These are phyloP conservation scores for Lipophrys pholis DNA, from an alignment of 2,113 vertebrate species.

Conservation along the genomic window DNA sequence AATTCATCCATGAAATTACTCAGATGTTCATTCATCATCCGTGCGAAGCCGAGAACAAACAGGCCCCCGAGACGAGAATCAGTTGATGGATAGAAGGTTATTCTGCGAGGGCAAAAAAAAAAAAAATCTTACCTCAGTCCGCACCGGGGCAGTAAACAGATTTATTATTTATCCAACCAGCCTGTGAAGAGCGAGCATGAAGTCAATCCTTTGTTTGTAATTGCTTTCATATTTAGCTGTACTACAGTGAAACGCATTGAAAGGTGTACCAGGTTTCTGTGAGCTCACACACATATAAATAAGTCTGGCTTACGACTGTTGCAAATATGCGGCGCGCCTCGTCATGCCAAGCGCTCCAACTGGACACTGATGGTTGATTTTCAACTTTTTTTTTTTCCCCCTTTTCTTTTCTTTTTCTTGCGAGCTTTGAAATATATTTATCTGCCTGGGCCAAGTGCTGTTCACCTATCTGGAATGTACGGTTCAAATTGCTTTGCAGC, in stretches of 20 bases:
- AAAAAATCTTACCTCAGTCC: slow-evolving; percentile 64
- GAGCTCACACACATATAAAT: slow-evolving; percentile 79
- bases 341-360: slow-evolving; percentile 74
- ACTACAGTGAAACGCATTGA: slow-evolving; percentile 70
- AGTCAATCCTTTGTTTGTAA: slow-evolving; percentile 73
- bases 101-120: slow-evolving; percentile 44
- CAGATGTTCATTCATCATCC: slow-evolving; percentile 80
- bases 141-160: slow-evolving; percentile 64
- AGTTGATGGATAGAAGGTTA: slow-evolving; percentile 72
- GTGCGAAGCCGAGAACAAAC: slow-evolving; percentile 54
- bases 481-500: slow-evolving; percentile 77
- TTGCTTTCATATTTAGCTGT: slow-evolving; percentile 78
- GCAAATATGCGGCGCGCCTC: slow-evolving; percentile 64
- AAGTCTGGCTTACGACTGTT: slow-evolving; percentile 74
- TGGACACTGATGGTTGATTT: slow-evolving; percentile 69
- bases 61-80: slow-evolving; percentile 54
- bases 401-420: slow-evolving; percentile 54
- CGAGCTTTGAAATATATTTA: slow-evolving; percentile 79
- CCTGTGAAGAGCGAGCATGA: slow-evolving; percentile 45
- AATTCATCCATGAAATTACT: slow-evolving; percentile 84
- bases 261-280: slow-evolving; percentile 64
- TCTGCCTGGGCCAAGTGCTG: slow-evolving; percentile 71
- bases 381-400: slow-evolving; percentile 42
- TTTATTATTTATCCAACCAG: slow-evolving; percentile 76
- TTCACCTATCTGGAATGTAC: slow-evolving; percentile 84